Evolutionary conservation across 2,797 vertebrate species (phyloP).

Genomic region (Epinephelus malabaricus): DNA sequence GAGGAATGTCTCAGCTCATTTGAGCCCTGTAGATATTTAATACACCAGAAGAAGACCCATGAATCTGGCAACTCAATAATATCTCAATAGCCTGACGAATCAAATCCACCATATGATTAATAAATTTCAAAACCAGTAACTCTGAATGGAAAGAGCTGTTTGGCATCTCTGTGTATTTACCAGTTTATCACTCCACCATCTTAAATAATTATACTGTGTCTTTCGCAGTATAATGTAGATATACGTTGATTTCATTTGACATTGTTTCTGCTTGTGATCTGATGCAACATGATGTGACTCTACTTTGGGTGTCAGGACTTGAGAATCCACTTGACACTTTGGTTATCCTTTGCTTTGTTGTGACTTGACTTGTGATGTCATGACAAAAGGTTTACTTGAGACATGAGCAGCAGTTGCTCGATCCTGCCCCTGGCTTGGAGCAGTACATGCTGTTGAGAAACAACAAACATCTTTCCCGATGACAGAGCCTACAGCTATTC

Average conservation of each 20-base stretch:
- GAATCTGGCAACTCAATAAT: not conserved
- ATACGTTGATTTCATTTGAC: constrained; percentile 6
- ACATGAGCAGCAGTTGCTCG: constrained; percentile 4
- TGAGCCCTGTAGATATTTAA: not conserved
- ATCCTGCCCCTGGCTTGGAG: constrained; percentile 8
- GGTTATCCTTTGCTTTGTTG: constrained; percentile 5
- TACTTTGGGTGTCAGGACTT: constrained; percentile 1
- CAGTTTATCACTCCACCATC: not conserved
- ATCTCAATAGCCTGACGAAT: too few species aligned
- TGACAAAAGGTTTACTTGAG: constrained; percentile 10
- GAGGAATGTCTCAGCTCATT: not conserved
- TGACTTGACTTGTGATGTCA: constrained; percentile 32
- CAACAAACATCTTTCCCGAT: not conserved
- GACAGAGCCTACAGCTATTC: not conserved
- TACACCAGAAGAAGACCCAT: not conserved
- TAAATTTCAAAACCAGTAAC: constrained; percentile 1
- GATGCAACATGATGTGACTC: constrained; percentile 13
- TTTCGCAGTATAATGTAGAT: not conserved
- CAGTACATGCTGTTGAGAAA: not conserved
- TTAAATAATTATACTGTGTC: not conserved
- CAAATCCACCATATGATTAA: not conserved
- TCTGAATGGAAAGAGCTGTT: not conserved
- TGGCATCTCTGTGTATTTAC: not conserved
- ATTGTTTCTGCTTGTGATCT: constrained; percentile 21
- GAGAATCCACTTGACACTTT: constrained; percentile 8